Base-by-base conservation (phyloP, 2,888 invertebrate genomes). In the Lasioglossum oenotherae region DNA sequence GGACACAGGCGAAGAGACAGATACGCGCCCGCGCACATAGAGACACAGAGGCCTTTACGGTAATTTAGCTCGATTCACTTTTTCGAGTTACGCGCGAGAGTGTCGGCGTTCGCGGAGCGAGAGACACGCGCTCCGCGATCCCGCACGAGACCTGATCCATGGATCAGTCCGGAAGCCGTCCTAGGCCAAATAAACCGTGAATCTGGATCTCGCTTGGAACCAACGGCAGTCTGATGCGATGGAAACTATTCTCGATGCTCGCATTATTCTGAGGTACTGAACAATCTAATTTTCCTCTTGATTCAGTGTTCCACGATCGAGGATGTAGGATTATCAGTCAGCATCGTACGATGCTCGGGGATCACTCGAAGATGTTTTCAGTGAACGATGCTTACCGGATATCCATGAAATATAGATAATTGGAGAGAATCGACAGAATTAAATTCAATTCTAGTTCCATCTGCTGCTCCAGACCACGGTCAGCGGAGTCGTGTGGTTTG, bases 51-150 rank as follows among this genome's bases (percentile, higher is more conserved):
- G 71, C 64, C 74, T 85, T 90, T 87, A 88, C 87, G 69, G 74
- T 87, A 84, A 88, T 88, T 87, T 80, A 90, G 83, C 81, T 82
- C 85, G 81, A 90, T 89, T 87, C 86, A 67, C 74, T 75, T 88
- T 89, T 90, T 88, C 86, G 83, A 44, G 81, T 78, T 80, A 67
- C 69, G 71, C 79, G 80, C 80, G 74, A 8, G 19, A 38, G 57
- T 8, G 38, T n/a, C 44, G 41, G 67, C 23, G 53, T 23, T 53
- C 53, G 53, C 53, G 53, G 23, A 3, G 53, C 60, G 60, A 60
- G n/a, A 27, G 41, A 31, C 44, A 71, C 53, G 27, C 53, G 38
- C 14, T 46, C 16, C 38, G 27, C 16, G 31, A 81, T 60, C 75
- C 23, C 35, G 76, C 83, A 74, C 83, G 76, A 84, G 83, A 82